Base-by-base conservation (phyloP, 2,888 invertebrate species). In the Chalcis sispes region DNA sequence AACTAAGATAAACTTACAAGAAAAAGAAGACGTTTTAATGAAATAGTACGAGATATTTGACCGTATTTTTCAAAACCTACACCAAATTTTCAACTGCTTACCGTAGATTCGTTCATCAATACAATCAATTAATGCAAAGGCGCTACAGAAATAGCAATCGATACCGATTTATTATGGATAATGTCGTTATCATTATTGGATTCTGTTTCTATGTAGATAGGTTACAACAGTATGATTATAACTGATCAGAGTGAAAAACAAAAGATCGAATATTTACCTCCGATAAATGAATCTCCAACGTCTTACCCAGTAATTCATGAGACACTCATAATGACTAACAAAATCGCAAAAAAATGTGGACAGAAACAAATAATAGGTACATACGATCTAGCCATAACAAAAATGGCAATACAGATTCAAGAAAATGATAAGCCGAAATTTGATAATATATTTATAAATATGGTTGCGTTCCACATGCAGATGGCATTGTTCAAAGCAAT, bases 121-220 rank as follows among this genome's bases (percentile, higher is more conserved):
- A 36, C 5, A 7, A 7, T 36, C 4, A 36, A 36, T 7, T 36
- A 4, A 36, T 36, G 4, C 36, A 64, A 2, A 23, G 4, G 2
- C 13, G 25, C 7, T 58, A 20, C 18, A 32, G 82, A 79, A 27
- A 10, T 36, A 54, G 10, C 80, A 79, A 50, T 83, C 70, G n/a
- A 84, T 1, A 81, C 81, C 0, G 82, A 84, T 76, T 74, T 42
- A 2, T 52, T 81, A 1, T 29, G 81, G 66, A 69, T 84, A 52
- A 15, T 15, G 1, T 25, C 23, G n/a, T n/a, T n/a, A n/a, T n/a
- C 36, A 36, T 10, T 36, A 36, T 36, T 36, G 4, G 36, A 10
- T 4, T 36, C 10, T 27, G 82, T 81, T 5, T 85, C 85, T 54
- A 83, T 82, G 82, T 86, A 85, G 85, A 81, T 83, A n/a, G 85